Base-by-base conservation (phyloP, 2,113 vertebrate species). In the Silurus asotus region DNA sequence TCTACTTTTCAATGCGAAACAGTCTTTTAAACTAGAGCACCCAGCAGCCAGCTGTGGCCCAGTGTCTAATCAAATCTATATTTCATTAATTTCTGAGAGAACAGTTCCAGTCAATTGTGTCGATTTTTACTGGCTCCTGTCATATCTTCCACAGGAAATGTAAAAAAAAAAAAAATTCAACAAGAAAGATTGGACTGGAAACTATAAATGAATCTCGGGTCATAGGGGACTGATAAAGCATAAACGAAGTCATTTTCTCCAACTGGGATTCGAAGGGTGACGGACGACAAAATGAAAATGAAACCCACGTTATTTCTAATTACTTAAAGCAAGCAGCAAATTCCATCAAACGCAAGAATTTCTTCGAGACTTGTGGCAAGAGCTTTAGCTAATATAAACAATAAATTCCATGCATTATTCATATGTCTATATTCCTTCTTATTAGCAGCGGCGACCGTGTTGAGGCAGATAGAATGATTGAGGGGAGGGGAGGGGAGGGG, bases 391-490 rank as follows among this genome's bases (percentile, higher is more conserved):
- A 87, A 87, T 88, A 87, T 89, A 89, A 91, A 90, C 90, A 90
- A 88, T 83, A 86, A 81, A 86, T 87, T 87, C 88, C 89, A 92
- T 92, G 86, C 86, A 89, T 92, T 90, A 91, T 91, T 90, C 90
- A 91, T 90, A 87, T 58, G 19, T 86, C 69, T 89, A 89, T 90
- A 91, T 91, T 89, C 88, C 87, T 90, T 84, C 89, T 90, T 87
- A 92, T 92, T 92, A 91, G 90, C 80, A 72, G 65, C 55, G 51
- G 84, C 78, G 76, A 87, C 87, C 76, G 72, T 87, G 78, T 81
- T 83, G 75, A 89, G 87, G 81, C 64, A 85, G 88, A 86, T 88
- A 90, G 89, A 62, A 67, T 87, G 86, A 84, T 86, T 88, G 90
- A 84, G 84, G 74, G 69, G 58, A 48, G 83, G 37, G 37, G 37